Percentiles rank a stretch among this genome's conserved stretches.
Evolutionary conservation across 2,888 invertebrate species (phyloP).

Genomic region (Choreutis nemorana): DNA sequence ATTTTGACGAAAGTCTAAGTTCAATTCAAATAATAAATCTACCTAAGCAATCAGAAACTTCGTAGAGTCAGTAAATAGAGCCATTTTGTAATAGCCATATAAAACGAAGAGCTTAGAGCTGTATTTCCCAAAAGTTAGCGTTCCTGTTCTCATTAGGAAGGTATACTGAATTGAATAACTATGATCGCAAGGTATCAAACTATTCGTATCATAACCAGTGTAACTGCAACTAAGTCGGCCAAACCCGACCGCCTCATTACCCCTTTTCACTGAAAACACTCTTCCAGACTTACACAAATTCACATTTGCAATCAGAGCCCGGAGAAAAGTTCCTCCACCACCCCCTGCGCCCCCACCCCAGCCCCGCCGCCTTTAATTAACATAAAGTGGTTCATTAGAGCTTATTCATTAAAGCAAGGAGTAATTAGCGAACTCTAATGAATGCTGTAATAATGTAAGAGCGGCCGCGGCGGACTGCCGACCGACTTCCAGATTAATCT

Average conservation of each 20-base stretch:
- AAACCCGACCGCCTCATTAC: conserved; percentile 59
- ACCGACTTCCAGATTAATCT: conserved; percentile 64
- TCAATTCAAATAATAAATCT: too few relatives aligned
- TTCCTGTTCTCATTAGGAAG: too few relatives aligned
- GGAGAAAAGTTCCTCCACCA: conserved; percentile 54
- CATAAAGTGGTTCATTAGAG: conserved; percentile 92
- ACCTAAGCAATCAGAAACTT: too few relatives aligned
- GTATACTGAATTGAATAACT: too few relatives aligned
- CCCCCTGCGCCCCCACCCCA: conserved; percentile 17
- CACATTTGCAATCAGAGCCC: conserved; percentile 66
- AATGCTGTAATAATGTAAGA: conserved; percentile 82
- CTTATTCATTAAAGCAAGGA: conserved; percentile 90
- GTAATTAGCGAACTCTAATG: conserved; percentile 90
- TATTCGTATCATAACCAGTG: too few relatives aligned
- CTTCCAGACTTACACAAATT: conserved; percentile 65
- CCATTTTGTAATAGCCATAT: too few relatives aligned
- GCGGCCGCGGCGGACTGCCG: conserved; percentile 60
- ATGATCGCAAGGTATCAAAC: too few relatives aligned
- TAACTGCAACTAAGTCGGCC: conserved; percentile 54
- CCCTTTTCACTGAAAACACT: conserved; percentile 60
- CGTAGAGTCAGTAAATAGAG: too few relatives aligned
- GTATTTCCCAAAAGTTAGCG: too few relatives aligned
- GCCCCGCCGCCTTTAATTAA: conserved; percentile 80
- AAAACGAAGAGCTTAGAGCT: too few relatives aligned
- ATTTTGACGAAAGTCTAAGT: too few relatives aligned